These are phyloP conservation scores for Brachyptera risi DNA, from an alignment of 2,888 invertebrate species.

Conservation along the genomic window DNA sequence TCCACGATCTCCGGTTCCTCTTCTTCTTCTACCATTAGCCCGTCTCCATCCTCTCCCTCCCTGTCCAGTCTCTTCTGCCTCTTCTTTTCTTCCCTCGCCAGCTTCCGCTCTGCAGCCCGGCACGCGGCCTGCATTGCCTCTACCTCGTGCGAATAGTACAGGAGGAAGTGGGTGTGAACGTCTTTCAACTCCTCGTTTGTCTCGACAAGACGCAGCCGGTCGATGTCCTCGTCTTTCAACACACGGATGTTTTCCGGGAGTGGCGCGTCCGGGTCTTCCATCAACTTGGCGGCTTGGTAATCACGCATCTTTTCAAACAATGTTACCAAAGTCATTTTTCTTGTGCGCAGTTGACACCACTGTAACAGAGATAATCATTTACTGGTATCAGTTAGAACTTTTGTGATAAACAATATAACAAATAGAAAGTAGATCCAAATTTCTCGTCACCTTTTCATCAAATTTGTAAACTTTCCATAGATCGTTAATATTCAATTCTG, in stretches of 20 bases:
- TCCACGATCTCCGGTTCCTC: constrained; percentile 53
- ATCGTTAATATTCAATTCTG: constrained; percentile 90
- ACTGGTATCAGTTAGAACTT: constrained; percentile 30
- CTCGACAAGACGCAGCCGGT: constrained; percentile 66
- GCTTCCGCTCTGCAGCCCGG: constrained; percentile 61
- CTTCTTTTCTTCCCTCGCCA: constrained; percentile 51
- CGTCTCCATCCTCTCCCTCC: constrained; percentile 58
- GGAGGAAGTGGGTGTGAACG: constrained; percentile 85
- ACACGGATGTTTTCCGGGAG: constrained; percentile 78
- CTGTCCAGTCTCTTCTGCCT: constrained; percentile 36
- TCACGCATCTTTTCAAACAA: constrained; percentile 89
- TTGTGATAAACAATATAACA: too few species aligned
- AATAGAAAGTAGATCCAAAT: too few species aligned
- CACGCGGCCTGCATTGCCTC: constrained; percentile 77
- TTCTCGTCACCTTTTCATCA: constrained; percentile 85
- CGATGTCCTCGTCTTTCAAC: constrained; percentile 81
- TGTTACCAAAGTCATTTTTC: constrained; percentile 76
- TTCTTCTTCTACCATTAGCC: constrained; percentile 57
- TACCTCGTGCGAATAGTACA: constrained; percentile 85
- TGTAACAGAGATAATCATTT: constrained; percentile 41
- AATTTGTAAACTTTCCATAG: constrained; percentile 97
- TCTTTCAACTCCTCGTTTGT: constrained; percentile 90
- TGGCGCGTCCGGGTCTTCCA: constrained; percentile 77
- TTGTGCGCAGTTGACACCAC: constrained; percentile 84
- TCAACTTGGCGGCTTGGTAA: constrained; percentile 79